These are phyloP conservation scores for Limnephilus marmoratus DNA, from an alignment of 2,888 invertebrate genomes.

Conservation along the genomic window DNA sequence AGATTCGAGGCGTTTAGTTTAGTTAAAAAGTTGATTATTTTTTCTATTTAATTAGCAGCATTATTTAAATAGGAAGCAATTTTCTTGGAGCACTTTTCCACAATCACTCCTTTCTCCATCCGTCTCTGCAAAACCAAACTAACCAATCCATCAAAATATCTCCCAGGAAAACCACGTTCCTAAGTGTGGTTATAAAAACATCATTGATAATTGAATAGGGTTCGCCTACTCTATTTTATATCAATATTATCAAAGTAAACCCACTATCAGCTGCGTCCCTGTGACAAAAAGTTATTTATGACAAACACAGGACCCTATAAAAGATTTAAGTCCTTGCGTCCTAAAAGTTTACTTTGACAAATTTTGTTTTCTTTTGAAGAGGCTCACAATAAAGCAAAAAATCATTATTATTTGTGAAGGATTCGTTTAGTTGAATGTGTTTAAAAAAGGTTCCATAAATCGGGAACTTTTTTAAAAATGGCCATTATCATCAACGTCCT, in stretches of 20 bases:
- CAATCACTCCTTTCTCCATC: no score
- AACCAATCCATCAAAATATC: not conserved
- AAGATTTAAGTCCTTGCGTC: not conserved
- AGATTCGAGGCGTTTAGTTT: no score
- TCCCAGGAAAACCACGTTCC: not conserved
- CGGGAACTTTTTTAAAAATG: not conserved
- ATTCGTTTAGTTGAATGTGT: not conserved
- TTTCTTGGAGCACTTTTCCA: no score
- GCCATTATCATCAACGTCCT: not conserved
- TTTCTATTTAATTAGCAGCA: no score
- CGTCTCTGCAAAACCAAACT: not conserved
- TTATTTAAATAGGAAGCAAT: no score
- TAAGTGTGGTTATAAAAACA: not conserved
- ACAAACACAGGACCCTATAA: not conserved
- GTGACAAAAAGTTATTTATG: not conserved
- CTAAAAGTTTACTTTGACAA: not conserved
- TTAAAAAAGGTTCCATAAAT: not conserved
- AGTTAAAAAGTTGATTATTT: no score
- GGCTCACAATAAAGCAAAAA: not conserved
- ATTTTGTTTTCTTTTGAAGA: not conserved
- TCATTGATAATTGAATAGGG: not conserved
- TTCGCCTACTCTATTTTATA: not conserved
- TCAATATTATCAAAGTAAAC: not conserved
- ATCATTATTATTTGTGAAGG: not conserved
- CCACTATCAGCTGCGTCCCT: not conserved